Base-by-base conservation (phyloP, 2,888 invertebrate genomes). In the Acanthopleura granulata region DNA sequence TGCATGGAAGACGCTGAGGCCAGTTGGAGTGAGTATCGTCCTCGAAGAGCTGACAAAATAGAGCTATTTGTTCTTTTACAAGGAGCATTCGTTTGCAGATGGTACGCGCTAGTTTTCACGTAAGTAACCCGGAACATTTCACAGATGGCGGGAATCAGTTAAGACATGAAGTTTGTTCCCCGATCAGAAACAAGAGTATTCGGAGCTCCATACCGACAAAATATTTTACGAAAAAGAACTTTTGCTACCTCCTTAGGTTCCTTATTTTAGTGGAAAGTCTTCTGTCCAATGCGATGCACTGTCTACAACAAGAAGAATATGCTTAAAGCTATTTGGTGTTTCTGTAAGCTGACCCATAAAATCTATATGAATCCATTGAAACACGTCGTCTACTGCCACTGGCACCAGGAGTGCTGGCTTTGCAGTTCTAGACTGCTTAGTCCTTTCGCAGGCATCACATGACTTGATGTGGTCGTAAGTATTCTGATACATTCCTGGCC, bases 311-410 rank as follows among this genome's bases (percentile, higher is more conserved):
- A 80, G 66, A 4, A 81, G 72, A n/a, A 78, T 76, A 57, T 81
- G 91, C 93, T 96, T 88, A 95, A 96, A 91, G 95, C 95, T 78
- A 49, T 79, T 73, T 62, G 61, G 49, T 9, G 76, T 74, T 62
- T 61, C 70, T 30, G 81, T 74, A 16, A 81, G 50, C 0, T 78
- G 76, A 14, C 79, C 80, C 4, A 80, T 30, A 51, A 81, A 74
- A 40, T 81, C 80, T 57, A 79, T 78, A 69, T 80, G 80, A 22
- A 74, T 61, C 9, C 76, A 27, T 51, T 73, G 27, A 40, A 79
- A 76, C 11, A 70, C 72, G 29, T 77, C 75, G 16, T 14, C 71
- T 22, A 77, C 72, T 15, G 76, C 76, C 57, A 81, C 62, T 71
- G 77, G 78, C 29, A 51, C 49, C 15, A 74, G 51, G 18, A 74